Evolutionary conservation across 2,113 vertebrate species (phyloP).

Genomic region (Nannospalax galili): DNA sequence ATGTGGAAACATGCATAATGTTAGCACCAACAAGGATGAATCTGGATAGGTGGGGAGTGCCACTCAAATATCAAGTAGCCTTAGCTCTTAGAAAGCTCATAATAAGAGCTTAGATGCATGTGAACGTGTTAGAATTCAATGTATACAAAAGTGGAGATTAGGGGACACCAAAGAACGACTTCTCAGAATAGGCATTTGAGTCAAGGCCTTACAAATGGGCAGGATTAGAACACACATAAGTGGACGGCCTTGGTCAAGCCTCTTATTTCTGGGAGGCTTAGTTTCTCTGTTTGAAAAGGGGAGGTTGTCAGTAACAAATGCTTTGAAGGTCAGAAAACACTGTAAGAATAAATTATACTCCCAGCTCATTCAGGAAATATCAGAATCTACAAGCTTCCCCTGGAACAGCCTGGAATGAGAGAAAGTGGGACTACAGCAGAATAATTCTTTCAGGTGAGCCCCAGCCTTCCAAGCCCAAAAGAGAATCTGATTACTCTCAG

Average conservation of each 20-base stretch:
- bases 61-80: background rate
- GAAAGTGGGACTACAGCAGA: background rate
- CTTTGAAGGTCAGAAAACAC: background rate
- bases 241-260: background rate
- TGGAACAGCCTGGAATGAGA: background rate
- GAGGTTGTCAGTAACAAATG: background rate
- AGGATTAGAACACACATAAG: background rate
- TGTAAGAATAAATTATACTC: background rate
- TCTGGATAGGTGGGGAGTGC: background rate
- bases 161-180: background rate
- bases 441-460: background rate
- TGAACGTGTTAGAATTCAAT: background rate
- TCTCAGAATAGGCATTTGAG: background rate
- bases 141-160: background rate
- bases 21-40: background rate
- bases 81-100: background rate
- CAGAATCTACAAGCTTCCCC: background rate
- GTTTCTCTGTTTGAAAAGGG: background rate
- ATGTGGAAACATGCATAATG: background rate
- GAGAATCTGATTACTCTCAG: slow-evolving; percentile 17
- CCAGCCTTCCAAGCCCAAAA: background rate
- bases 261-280: background rate
- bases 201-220: background rate
- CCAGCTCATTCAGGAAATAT: background rate
- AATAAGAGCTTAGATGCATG: background rate